Conservation (phyloP, 2,113 vertebrate species). For the Nipponia nippon region DNA sequence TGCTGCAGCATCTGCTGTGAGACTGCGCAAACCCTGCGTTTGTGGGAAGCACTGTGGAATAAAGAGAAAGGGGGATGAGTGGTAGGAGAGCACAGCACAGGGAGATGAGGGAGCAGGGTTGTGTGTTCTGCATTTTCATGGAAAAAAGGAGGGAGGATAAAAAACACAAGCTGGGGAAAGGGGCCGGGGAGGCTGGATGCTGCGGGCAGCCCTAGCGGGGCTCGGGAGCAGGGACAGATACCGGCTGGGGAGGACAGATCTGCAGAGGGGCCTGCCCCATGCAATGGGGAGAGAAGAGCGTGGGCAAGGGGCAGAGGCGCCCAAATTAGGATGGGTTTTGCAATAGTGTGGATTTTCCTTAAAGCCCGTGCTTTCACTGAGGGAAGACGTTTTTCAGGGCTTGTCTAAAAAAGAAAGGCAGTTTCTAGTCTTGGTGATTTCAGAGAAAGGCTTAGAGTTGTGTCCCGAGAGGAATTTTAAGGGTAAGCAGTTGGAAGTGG, state of each 20-base stretch:
- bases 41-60: not conserved
- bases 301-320: not conserved
- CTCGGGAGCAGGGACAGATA: not conserved
- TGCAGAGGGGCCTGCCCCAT: not conserved
- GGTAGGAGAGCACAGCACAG: not conserved
- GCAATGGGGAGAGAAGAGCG: not conserved
- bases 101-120: not conserved
- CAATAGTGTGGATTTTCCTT: not conserved
- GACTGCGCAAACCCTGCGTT: not conserved
- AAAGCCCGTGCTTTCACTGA: not conserved
- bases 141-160: not conserved
- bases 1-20: not conserved
- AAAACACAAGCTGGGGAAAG: not conserved
- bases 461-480: not conserved
- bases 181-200: not conserved
- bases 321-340: not conserved
- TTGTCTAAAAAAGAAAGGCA: not conserved
- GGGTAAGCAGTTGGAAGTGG: not conserved
- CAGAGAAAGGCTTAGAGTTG: not conserved
- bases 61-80: not conserved
- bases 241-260: not conserved
- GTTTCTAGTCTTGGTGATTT: not conserved
- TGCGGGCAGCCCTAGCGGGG: not conserved
- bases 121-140: not conserved
- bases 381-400: not conserved